Conservation (phyloP, 2,113 vertebrate genomes). For the Neodontobutis hainanensis region DNA sequence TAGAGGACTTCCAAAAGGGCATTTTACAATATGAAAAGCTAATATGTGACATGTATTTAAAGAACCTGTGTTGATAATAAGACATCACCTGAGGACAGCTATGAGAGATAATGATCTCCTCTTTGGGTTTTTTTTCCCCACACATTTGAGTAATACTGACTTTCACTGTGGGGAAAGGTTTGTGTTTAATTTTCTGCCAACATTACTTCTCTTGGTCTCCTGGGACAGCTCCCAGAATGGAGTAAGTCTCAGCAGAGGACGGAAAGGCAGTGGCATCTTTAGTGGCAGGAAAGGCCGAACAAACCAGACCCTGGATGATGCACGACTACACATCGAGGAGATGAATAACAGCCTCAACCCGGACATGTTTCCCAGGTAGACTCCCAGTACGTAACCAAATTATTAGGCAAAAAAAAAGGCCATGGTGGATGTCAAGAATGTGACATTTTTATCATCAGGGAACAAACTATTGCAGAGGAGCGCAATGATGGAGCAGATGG, state of each 20-base stretch:
- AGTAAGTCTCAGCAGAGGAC: neutral
- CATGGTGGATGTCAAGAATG: neutral
- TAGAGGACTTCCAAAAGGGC: too few relatives aligned
- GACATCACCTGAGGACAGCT: neutral
- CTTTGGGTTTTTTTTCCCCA: neutral
- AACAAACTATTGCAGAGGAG: slow-evolving; percentile 54
- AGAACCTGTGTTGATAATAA: slow-evolving; percentile 4
- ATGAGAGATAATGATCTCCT: neutral
- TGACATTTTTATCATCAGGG: slow-evolving; percentile 49
- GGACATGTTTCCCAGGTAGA: slow-evolving; percentile 51
- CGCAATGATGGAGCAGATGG: slow-evolving; percentile 17
- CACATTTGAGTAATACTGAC: neutral
- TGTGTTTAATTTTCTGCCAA: slow-evolving; percentile 12
- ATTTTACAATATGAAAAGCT: too few relatives aligned
- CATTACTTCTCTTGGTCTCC: neutral
- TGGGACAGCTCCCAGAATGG: slow-evolving; percentile 26
- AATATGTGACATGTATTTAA: neutral
- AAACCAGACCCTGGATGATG: slow-evolving; percentile 68
- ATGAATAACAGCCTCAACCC: neutral
- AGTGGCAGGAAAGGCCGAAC: slow-evolving; percentile 28
- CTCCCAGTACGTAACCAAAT: neutral
- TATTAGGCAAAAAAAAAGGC: neutral
- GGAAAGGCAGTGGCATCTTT: slow-evolving; percentile 22
- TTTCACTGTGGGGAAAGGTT: neutral
- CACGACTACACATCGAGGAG: slow-evolving; percentile 27